Percentiles rank a stretch among this genome's conserved stretches.
phyloP scores from a whole-genome alignment of 2,888 invertebrate genomes.

The Geophilus truncorum region DNA sequence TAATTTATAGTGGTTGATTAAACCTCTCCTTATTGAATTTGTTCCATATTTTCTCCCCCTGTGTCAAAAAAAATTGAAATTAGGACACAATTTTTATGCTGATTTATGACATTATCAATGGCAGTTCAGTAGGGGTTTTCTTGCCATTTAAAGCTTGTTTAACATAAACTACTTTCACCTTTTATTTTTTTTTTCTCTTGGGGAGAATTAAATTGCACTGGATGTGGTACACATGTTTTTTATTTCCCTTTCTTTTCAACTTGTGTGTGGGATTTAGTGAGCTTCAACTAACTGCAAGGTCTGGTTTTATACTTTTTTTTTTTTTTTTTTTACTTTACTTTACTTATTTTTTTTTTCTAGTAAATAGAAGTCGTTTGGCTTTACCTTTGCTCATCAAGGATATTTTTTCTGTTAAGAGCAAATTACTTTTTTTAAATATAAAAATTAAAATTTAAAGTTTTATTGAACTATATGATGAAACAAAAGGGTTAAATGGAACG shows the following conservation, averaged over 20 bases:
- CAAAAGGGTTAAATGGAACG: neutral
- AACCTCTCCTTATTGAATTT: neutral
- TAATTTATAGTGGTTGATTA: neutral
- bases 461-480: no score
- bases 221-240: neutral
- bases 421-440: neutral
- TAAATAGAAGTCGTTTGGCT: constrained; percentile 4
- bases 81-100: neutral
- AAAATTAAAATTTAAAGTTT: neutral
- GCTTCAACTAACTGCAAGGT: constrained; percentile 25
- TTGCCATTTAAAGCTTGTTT: neutral
- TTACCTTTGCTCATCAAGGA: neutral
- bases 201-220: no score
- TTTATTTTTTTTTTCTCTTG: no score
- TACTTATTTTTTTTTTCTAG: neutral
- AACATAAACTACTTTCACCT: neutral
- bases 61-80: neutral
- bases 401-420: neutral
- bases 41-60: neutral
- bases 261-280: neutral
- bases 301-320: neutral
- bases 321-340: neutral
- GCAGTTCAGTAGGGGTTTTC: neutral
- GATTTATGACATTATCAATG: neutral
- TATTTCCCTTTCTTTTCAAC: neutral